phyloP scores from a whole-genome alignment of 1,140 invertebrate species.

The Epicauta chinensis region DNA sequence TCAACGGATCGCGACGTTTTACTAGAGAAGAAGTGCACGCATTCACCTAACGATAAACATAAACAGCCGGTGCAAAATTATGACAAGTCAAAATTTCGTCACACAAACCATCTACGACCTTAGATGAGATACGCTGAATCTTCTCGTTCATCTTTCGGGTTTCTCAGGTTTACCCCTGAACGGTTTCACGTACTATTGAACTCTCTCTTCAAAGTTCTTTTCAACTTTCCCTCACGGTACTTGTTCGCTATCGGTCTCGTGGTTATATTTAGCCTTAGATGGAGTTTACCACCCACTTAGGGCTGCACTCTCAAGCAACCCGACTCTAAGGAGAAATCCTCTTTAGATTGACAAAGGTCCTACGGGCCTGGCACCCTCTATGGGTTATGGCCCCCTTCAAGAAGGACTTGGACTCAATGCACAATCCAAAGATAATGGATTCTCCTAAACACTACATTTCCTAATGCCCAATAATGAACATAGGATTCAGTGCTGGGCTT shows the following conservation, averaged over 20 bases:
- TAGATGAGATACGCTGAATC: conserved; percentile 46
- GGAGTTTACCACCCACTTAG: conserved; percentile 77
- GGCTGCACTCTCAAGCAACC: conserved; percentile 81
- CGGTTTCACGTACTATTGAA: conserved; percentile 80
- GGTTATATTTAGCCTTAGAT: conserved; percentile 81
- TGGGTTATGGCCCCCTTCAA: conserved; percentile 58
- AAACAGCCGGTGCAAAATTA: conserved; percentile 27
- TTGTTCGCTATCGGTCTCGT: conserved; percentile 84
- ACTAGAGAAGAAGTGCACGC: conserved; percentile 48
- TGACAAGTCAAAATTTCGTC: conserved; percentile 33
- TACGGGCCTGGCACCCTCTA: conserved; percentile 68
- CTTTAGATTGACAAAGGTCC: conserved; percentile 47
- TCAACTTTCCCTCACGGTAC: conserved; percentile 88
- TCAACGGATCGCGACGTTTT: conserved; percentile 48
- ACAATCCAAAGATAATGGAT: conserved; percentile 32
- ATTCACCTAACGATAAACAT: conserved; percentile 35
- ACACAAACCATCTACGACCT: conserved; percentile 29
- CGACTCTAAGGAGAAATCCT: conserved; percentile 63
- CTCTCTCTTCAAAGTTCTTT: conserved; percentile 87
- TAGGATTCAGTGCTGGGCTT: conserved; percentile 62
- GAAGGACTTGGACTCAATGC: conserved; percentile 54
- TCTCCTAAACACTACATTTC: conserved; percentile 65
- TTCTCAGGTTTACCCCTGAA: conserved; percentile 56
- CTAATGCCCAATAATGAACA: conserved; percentile 33
- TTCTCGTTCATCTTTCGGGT: conserved; percentile 51